A percentile compares a stretch with the other conserved stretches of the same genome.
phyloP scores from a whole-genome alignment of 2,888 invertebrate species.

The Villa cingulata region DNA sequence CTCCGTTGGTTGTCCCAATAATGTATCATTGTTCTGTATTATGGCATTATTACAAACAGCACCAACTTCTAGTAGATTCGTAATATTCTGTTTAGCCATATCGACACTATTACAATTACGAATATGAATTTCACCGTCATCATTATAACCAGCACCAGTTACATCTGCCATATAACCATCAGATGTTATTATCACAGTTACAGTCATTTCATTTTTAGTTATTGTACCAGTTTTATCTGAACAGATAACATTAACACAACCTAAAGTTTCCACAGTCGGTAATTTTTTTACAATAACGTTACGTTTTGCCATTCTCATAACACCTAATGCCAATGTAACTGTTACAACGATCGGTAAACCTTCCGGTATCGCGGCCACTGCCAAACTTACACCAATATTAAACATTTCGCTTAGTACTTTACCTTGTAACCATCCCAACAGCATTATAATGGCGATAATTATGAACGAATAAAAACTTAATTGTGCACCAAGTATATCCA shows the following conservation, averaged over 20 bases:
- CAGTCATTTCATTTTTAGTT: conserved; percentile 99
- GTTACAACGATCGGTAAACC: conserved; percentile 98
- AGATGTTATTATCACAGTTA: conserved; percentile 82
- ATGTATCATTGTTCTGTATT: conserved; percentile 66
- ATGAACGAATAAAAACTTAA: conserved; percentile 93
- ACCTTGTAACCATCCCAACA: conserved; percentile 93
- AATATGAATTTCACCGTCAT: conserved; percentile 69
- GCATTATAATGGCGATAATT: conserved; percentile 92
- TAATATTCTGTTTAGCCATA: conserved; percentile 59
- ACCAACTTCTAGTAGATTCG: conserved; percentile 77
- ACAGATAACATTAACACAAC: conserved; percentile 92
- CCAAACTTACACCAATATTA: conserved; percentile 93
- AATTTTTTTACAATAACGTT: conserved; percentile 97
- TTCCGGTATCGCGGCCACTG: conserved; percentile 97
- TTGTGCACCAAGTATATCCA: conserved; percentile 95
- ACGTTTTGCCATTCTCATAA: conserved; percentile 97
- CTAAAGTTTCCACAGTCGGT: conserved; percentile 94
- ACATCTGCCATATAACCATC: conserved; percentile 84
- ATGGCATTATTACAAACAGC: conserved; percentile 92
- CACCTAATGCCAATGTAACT: conserved; percentile 93
- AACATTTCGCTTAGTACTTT: conserved; percentile 93
- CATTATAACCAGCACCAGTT: conserved; percentile 78
- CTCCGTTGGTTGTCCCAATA: conserved; percentile 95
- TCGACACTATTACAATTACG: conserved; percentile 63
- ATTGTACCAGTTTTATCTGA: conserved; percentile 94